Evolutionary conservation across 2,113 vertebrate species (phyloP), one percentile per base, ranked within the genome.

Genomic region (Gobiocypris rarus): DNA sequence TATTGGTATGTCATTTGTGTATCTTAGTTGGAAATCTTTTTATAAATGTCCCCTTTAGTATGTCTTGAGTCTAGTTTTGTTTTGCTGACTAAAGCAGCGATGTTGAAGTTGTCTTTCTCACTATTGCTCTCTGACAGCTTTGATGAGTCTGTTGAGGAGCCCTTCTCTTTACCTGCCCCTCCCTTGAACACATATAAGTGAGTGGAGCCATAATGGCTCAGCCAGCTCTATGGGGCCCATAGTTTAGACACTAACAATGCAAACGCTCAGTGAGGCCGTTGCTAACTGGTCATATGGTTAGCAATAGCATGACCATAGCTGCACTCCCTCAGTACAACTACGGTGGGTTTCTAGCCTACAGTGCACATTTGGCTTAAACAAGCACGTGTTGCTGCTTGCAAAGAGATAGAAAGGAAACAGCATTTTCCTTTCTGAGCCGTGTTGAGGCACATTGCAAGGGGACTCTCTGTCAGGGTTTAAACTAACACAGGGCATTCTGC

Each of bases 111-210:
- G 84, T 91, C 76, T 94, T 87, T 95, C 84, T 93, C 71, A 90
- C 84, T 89, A 83, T 92, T 91, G 91, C 85, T 89, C 90, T 91
- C 86, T 82, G 89, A 86, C 94, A 96, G 95, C 92, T 88, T 94
- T 91, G 93, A 95, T 90, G 94, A 95, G 88, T 92, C 92, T 91
- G 89, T 93, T 76, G 93, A 94, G 86, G 93, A 95, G 56, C 90
- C 90, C 0, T 91, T 92, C 84, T 85, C 92, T 89, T 92, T 93
- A 86, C 89, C 93, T 26, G 67, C 88, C 67, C 84, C 93, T 90
- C 87, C 92, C 1, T 89, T 94, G 92, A 92, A 90, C 92, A 93
- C 86, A 87, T 91, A 91, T 93, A 95, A 95, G 94, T 95, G 94
- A 96, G 94, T 95, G 89, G 86, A 88, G 89, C 89, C 88, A 78